These are phyloP conservation scores for Benthosema pterotum DNA, from an alignment of 2,797 vertebrate genomes.

Conservation along the genomic window DNA sequence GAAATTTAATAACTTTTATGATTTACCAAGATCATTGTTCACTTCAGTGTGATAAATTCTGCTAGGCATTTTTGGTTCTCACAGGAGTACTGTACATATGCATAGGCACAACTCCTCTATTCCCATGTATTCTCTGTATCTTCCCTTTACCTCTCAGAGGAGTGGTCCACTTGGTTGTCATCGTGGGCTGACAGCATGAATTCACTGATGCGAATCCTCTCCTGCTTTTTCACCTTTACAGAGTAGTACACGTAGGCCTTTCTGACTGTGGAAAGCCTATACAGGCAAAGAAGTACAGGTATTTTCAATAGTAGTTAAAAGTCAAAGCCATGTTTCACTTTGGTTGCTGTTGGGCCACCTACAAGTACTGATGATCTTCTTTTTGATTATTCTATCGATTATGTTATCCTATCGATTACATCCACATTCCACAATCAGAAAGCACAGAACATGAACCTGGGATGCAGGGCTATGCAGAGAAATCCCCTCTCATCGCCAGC, in stretches of 20 bases:
- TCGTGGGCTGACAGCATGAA: constrained; percentile 77
- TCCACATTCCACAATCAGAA: background rate
- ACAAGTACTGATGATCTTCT: too few relatives aligned
- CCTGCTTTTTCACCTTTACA: constrained; percentile 78
- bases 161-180: constrained; percentile 83
- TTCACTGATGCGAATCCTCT: constrained; percentile 85
- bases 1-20: too few relatives aligned
- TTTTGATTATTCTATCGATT: too few relatives aligned
- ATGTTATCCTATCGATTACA: too few relatives aligned
- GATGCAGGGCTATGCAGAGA: constrained; percentile 84
- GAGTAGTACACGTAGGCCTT: constrained; percentile 88
- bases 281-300: background rate
- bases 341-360: too few relatives aligned
- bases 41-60: too few relatives aligned
- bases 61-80: too few relatives aligned
- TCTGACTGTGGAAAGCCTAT: constrained; percentile 68
- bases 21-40: too few relatives aligned
- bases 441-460: constrained; percentile 57
- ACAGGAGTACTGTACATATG: too few relatives aligned
- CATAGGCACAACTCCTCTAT: background rate
- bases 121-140: background rate
- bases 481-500: constrained; percentile 85
- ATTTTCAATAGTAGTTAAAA: background rate
- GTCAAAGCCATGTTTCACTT: background rate
- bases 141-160: constrained; percentile 79